Conservation (phyloP, 2,888 invertebrate genomes). For the Metacarcinus magister region DNA sequence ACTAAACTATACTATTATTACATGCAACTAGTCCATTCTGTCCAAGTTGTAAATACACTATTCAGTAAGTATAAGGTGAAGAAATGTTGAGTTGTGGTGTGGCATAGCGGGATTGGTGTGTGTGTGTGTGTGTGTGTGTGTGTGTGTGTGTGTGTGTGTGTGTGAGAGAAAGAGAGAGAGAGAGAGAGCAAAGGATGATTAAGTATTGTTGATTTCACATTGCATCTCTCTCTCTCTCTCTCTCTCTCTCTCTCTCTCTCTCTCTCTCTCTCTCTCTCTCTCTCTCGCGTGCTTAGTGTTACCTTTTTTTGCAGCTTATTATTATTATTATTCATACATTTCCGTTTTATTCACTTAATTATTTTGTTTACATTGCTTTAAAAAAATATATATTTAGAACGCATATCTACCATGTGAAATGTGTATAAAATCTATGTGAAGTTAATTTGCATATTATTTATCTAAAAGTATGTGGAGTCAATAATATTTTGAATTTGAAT, state of each 20-base stretch:
- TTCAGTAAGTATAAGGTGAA: neutral
- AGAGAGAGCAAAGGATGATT: neutral
- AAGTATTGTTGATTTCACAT: neutral
- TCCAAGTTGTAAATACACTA: neutral
- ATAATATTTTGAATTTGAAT: neutral
- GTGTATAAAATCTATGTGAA: neutral
- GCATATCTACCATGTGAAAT: neutral
- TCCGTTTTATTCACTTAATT: neutral
- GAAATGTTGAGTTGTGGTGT: neutral
- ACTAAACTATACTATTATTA: too few relatives aligned
- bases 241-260: neutral
- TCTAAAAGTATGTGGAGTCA: neutral
- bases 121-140: conserved; percentile 44
- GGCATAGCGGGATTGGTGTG: neutral
- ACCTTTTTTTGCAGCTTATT: neutral
- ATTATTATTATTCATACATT: neutral
- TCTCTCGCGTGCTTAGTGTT: neutral
- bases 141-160: conserved; percentile 54
- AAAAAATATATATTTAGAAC: neutral
- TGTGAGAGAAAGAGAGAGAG: neutral
- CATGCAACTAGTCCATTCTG: conserved; percentile 49
- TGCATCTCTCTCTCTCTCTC: neutral
- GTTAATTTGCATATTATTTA: neutral
- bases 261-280: neutral
- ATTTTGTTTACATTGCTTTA: neutral